These are phyloP conservation scores for Rugalucina vietnamica DNA, from an alignment of 2,888 invertebrate genomes.

Conservation along the genomic window DNA sequence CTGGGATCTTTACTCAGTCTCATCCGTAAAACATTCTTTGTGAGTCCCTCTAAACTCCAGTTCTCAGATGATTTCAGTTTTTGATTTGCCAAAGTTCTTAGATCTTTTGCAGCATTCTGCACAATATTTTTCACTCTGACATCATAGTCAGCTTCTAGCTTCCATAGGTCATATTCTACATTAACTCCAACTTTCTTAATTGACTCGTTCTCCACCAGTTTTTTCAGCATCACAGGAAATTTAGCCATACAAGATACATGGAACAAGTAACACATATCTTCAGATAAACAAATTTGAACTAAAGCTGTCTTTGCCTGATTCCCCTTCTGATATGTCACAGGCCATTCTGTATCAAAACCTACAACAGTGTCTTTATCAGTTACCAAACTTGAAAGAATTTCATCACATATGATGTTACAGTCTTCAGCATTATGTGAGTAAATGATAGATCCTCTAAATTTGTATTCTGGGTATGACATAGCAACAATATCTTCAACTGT, in stretches of 20 bases:
- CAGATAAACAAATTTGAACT: conserved; percentile 70
- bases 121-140: conserved; percentile 65
- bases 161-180: conserved; percentile 76
- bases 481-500: conserved; percentile 57
- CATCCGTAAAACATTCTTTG: conserved; percentile 69
- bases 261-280: conserved; percentile 75
- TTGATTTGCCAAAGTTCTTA: conserved; percentile 70
- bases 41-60: conserved; percentile 77
- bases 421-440: conserved; percentile 72
- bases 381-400: conserved; percentile 58
- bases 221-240: conserved; percentile 68
- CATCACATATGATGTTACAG: conserved; percentile 75
- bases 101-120: conserved; percentile 67
- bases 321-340: conserved; percentile 72
- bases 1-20: conserved; percentile 69
- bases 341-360: conserved; percentile 80
- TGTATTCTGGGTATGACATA: conserved; percentile 63
- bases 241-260: conserved; percentile 72
- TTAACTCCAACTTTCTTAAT: conserved; percentile 75
- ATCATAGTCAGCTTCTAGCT: conserved; percentile 75
- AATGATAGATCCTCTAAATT: conserved; percentile 65
- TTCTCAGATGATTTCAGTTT: conserved; percentile 72
- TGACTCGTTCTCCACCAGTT: conserved; percentile 61
- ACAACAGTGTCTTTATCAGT: conserved; percentile 46
- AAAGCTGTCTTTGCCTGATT: conserved; percentile 70